phyloP scores from a whole-genome alignment of 2,888 invertebrate genomes.

The Iselma pallidipennis region DNA sequence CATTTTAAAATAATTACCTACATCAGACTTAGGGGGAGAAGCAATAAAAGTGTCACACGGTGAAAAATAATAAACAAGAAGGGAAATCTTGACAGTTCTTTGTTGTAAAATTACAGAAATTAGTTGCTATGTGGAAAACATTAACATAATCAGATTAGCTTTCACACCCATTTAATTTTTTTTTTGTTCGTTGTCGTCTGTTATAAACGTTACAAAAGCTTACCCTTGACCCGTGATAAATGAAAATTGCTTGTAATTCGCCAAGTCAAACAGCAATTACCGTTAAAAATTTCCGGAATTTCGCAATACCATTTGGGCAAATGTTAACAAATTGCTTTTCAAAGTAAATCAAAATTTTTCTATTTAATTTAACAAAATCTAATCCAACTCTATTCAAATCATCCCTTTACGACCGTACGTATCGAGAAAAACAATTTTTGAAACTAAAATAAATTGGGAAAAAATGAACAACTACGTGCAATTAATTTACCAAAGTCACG shows the following conservation, averaged over 20 bases:
- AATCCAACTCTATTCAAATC: too few species aligned
- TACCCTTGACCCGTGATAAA: background rate
- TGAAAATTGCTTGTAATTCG: background rate
- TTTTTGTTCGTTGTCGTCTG: background rate
- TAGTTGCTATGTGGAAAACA: background rate
- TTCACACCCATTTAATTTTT: slow-evolving; percentile 1
- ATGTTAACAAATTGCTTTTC: background rate
- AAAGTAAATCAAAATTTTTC: too few species aligned
- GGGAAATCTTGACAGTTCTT: background rate
- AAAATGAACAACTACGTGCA: background rate
- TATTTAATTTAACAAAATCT: too few species aligned
- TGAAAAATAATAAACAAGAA: background rate
- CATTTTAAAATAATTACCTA: background rate
- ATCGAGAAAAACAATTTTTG: too few species aligned
- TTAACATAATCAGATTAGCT: background rate
- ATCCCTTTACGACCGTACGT: too few species aligned
- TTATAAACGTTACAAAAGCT: background rate
- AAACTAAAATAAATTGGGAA: background rate
- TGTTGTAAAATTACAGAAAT: background rate
- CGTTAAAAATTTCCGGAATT: background rate
- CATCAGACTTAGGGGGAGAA: background rate
- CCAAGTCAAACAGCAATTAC: background rate
- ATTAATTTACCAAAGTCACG: background rate
- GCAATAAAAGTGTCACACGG: background rate
- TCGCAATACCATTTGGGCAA: background rate